Evolutionary conservation across 2,888 invertebrate species (phyloP).

Genomic region (Dinocampus coccinellae): DNA sequence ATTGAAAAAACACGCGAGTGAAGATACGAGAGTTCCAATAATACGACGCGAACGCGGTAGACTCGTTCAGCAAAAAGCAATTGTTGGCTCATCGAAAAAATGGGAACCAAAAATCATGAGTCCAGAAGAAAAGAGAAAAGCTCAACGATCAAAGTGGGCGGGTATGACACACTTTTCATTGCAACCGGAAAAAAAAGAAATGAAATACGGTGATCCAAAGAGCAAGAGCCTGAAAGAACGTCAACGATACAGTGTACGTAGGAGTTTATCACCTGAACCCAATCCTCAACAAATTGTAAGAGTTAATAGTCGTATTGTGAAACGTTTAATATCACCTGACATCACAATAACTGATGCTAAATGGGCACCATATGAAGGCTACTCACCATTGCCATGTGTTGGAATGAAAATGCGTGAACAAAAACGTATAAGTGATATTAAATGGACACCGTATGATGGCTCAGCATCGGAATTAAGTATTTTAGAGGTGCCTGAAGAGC

Average conservation of each 20-base stretch:
- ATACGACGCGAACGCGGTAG: slow-evolving; percentile 45
- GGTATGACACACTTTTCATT: slow-evolving; percentile 64
- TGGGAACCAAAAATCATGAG: slow-evolving; percentile 54
- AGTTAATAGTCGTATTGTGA: slow-evolving; percentile 59
- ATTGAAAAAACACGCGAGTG: slow-evolving; percentile 58
- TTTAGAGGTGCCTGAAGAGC: slow-evolving; percentile 49
- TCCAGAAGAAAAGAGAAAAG: slow-evolving; percentile 51
- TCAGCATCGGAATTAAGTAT: slow-evolving; percentile 50
- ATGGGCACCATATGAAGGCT: slow-evolving; percentile 65
- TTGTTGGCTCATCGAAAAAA: slow-evolving; percentile 46
- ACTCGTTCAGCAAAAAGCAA: slow-evolving; percentile 46
- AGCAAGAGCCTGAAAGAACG: slow-evolving; percentile 64
- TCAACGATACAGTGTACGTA: slow-evolving; percentile 63
- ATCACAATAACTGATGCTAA: slow-evolving; percentile 60
- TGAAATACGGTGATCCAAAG: slow-evolving; percentile 57
- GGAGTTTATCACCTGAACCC: slow-evolving; percentile 66
- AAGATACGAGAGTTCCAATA: slow-evolving; percentile 42
- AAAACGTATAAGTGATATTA: slow-evolving; percentile 62
- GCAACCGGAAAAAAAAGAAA: slow-evolving; percentile 59
- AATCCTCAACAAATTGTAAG: slow-evolving; percentile 58
- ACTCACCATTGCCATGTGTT: slow-evolving; percentile 62
- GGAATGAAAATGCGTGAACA: slow-evolving; percentile 63
- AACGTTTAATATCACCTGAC: slow-evolving; percentile 63
- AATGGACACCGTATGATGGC: slow-evolving; percentile 63
- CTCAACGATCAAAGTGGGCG: slow-evolving; percentile 61